These are phyloP conservation scores for Trachops cirrhosus DNA, from an alignment of 2,797 vertebrate species.

Conservation along the genomic window DNA sequence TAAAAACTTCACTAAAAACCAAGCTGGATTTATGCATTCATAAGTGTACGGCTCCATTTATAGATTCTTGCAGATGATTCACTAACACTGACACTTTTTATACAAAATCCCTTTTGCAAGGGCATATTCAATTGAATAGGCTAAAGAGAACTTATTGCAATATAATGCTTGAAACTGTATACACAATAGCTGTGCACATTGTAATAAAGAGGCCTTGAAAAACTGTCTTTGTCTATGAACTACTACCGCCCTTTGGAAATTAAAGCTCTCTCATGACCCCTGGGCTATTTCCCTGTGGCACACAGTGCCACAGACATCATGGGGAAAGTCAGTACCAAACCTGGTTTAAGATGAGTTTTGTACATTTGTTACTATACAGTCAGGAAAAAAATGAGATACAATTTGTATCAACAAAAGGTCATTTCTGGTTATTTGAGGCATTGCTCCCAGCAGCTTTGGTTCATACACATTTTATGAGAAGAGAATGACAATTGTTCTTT, in stretches of 20 bases:
- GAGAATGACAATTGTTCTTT: constrained; percentile 65
- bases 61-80: constrained; percentile 78
- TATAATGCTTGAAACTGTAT: constrained; percentile 84
- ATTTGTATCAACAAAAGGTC: constrained; percentile 99
- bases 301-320: constrained; percentile 97
- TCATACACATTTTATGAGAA: constrained; percentile 71
- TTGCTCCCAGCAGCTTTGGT: constrained; percentile 87
- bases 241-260: constrained; percentile 93
- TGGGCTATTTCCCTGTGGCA: constrained; percentile 98
- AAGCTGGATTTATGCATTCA: constrained; percentile 69
- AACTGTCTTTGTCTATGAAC: constrained; percentile 90
- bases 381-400: constrained; percentile 99
- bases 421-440: constrained; percentile 98
- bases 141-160: constrained; percentile 77
- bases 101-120: constrained; percentile 79
- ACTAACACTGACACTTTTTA: constrained; percentile 77
- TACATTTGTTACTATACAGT: constrained; percentile 96
- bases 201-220: constrained; percentile 84
- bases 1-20: constrained; percentile 77
- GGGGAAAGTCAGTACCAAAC: constrained; percentile 88
- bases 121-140: constrained; percentile 80
- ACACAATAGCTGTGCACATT: constrained; percentile 84
- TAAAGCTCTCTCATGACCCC: constrained; percentile 86
- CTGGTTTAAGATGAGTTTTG: constrained; percentile 88
- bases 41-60: constrained; percentile 65